phyloP scores from a whole-genome alignment of 30 jellyfish, hydroid and myxozoan genomes.

The Pseudorhiza aurosa region DNA sequence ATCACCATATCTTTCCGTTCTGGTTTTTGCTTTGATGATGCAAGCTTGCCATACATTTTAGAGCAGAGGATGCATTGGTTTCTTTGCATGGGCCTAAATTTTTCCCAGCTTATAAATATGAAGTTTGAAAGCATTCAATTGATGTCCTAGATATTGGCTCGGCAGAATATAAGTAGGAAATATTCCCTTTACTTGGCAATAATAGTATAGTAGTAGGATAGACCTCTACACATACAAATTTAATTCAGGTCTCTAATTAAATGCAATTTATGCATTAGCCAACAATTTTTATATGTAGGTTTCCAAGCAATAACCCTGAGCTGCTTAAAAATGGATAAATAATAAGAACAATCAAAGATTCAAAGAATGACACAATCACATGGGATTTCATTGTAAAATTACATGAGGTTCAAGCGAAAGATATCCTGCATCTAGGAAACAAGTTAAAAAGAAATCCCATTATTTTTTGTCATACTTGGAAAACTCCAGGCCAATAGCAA shows the following conservation, averaged over 20 bases:
- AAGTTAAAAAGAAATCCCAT: slow-evolving; percentile 18
- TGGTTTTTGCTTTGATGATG: neutral
- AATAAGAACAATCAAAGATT: neutral
- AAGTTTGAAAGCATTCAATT: neutral
- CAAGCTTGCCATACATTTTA: neutral
- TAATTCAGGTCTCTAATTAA: neutral
- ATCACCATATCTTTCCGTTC: neutral
- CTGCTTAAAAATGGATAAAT: slow-evolving; percentile 5
- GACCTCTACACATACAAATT: neutral
- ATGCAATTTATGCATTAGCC: neutral
- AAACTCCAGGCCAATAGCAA: slow-evolving; percentile 31
- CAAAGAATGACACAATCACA: slow-evolving; percentile 2
- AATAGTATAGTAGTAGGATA: neutral
- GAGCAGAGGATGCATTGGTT: too few relatives aligned
- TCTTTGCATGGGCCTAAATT: neutral
- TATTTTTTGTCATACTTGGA: neutral
- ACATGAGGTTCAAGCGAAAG: slow-evolving; percentile 21
- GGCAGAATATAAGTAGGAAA: neutral
- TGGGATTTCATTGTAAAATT: slow-evolving; percentile 27
- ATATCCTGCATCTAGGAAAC: slow-evolving; percentile 40
- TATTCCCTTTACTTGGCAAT: neutral
- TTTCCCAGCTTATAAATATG: neutral
- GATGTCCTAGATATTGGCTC: neutral
- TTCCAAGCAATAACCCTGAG: slow-evolving; percentile 19
- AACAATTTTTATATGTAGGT: neutral